A percentile compares a stretch with the other conserved stretches of the same genome.
Evolutionary conservation across 2,888 invertebrate genomes (phyloP).

Genomic region (Tyria jacobaeae): DNA sequence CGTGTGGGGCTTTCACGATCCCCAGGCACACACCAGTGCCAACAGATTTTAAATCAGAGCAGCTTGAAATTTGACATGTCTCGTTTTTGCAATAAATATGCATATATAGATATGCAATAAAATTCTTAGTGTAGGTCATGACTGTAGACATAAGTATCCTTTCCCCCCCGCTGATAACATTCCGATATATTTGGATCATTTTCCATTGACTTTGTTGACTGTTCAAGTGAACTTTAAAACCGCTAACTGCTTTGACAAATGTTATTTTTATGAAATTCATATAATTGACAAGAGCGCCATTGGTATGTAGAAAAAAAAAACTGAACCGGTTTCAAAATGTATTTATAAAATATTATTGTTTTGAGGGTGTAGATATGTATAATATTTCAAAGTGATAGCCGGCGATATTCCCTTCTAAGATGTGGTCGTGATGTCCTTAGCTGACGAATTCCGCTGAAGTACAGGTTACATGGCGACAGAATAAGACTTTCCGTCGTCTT

Average conservation of each 20-base stretch:
- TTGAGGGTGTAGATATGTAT: no score
- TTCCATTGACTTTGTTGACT: slow-evolving; percentile 5
- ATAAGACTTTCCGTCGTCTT: neutral
- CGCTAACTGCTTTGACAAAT: neutral
- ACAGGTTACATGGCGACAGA: neutral
- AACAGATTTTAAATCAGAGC: slow-evolving; percentile 68
- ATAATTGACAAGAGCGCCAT: neutral
- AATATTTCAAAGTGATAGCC: no score
- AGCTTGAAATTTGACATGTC: slow-evolving; percentile 21
- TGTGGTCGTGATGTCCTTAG: neutral
- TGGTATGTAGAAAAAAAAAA: neutral
- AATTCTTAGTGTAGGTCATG: slow-evolving; percentile 30
- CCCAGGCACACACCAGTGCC: slow-evolving; percentile 78
- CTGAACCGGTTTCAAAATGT: neutral
- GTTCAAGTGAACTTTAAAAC: neutral
- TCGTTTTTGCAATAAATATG: slow-evolving; percentile 37
- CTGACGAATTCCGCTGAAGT: neutral
- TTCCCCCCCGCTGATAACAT: slow-evolving; percentile 27
- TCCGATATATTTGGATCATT: slow-evolving; percentile 31
- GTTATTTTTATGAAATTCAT: neutral
- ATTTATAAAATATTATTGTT: neutral
- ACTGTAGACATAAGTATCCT: slow-evolving; percentile 18
- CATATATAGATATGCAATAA: no score
- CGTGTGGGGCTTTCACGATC: slow-evolving; percentile 82
- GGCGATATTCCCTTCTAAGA: neutral